These are phyloP conservation scores for Hypotaenidia philippensis DNA, from an alignment of 2,797 vertebrate species.

Conservation along the genomic window DNA sequence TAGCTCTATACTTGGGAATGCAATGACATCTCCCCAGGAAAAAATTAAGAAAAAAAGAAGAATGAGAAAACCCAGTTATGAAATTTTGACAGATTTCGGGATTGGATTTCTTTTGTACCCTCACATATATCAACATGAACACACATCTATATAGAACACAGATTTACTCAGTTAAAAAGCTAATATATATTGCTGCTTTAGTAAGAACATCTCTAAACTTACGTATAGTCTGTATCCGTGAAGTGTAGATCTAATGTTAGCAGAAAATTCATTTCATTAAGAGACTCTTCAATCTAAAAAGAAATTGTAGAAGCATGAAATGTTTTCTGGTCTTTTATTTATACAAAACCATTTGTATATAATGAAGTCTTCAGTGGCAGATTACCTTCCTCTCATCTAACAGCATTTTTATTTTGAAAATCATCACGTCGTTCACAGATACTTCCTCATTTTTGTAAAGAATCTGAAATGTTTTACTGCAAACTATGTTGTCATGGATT, in stretches of 20 bases:
- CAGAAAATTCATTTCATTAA: slow-evolving; percentile 96
- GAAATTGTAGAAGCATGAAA: slow-evolving; percentile 55
- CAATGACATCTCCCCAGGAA: background rate
- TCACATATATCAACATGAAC: background rate
- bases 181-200: background rate
- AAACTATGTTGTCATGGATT: slow-evolving; percentile 91
- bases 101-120: background rate
- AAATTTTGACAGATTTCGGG: background rate
- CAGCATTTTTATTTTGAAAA: slow-evolving; percentile 98
- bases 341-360: background rate
- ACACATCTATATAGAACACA: background rate
- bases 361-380: background rate
- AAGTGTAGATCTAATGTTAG: slow-evolving; percentile 95
- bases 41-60: background rate
- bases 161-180: background rate
- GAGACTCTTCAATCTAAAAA: slow-evolving; percentile 93
- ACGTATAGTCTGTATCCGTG: slow-evolving; percentile 98
- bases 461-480: slow-evolving; percentile 99
- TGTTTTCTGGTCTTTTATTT: background rate
- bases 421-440: slow-evolving; percentile 93
- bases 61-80: background rate
- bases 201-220: slow-evolving; percentile 74
- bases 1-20: background rate
- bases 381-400: slow-evolving; percentile 96
- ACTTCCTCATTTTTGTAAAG: slow-evolving; percentile 99